Conservation (phyloP, 53 echinoderm and acorn worm genomes). For the Paracentrotus lividus region DNA sequence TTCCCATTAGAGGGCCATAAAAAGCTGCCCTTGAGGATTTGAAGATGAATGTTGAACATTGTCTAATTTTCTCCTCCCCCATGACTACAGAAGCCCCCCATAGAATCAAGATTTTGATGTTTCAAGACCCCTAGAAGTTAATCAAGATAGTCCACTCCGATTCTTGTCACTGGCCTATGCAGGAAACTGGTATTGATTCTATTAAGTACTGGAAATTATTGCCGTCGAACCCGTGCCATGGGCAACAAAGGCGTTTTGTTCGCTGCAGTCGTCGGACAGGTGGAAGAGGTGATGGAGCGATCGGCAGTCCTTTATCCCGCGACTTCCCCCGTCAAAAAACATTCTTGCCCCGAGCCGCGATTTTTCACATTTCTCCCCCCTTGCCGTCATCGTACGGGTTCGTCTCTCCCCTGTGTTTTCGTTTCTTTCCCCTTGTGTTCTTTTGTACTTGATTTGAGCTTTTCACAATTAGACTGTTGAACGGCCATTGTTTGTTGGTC, state of each 20-base stretch:
- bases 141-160: slow-evolving; percentile 28
- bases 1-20: neutral
- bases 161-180: slow-evolving; percentile 59
- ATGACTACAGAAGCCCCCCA: neutral
- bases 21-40: neutral
- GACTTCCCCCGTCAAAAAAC: slow-evolving; percentile 58
- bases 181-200: slow-evolving; percentile 68
- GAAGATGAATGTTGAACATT: neutral
- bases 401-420: slow-evolving; percentile 15
- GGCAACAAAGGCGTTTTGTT: slow-evolving; percentile 71
- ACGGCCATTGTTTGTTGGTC: slow-evolving; percentile 42
- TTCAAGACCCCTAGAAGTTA: neutral
- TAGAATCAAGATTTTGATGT: neutral
- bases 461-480: slow-evolving; percentile 40
- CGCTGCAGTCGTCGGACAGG: slow-evolving; percentile 50
- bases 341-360: slow-evolving; percentile 66
- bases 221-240: slow-evolving; percentile 63
- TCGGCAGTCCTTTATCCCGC: slow-evolving; percentile 64
- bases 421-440: slow-evolving; percentile 51
- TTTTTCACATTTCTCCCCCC: slow-evolving; percentile 31
- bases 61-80: neutral
- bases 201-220: slow-evolving; percentile 71
- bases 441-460: slow-evolving; percentile 47
- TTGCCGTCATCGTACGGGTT: slow-evolving; percentile 21
- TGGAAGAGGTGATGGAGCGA: slow-evolving; percentile 64